Evolutionary conservation across 2,888 invertebrate species (phyloP).

Genomic region (Pyrocoelia pectoralis): DNA sequence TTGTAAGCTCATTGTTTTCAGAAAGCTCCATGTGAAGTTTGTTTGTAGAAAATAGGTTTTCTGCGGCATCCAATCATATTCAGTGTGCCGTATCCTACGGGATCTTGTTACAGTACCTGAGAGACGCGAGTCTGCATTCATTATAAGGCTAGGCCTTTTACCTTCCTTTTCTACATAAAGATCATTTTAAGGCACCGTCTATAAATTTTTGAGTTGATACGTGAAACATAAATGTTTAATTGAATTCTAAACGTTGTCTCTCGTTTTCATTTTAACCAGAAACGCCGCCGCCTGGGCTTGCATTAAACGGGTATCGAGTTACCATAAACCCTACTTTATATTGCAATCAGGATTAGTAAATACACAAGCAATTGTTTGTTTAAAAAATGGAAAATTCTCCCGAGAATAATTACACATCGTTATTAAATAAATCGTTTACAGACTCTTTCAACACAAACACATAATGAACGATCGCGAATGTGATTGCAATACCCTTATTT

Average conservation of each 20-base stretch:
- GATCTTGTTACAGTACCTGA: constrained; percentile 35
- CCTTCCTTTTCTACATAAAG: constrained; percentile 32
- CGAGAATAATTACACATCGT: neutral
- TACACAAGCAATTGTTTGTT: neutral
- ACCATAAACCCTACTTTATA: neutral
- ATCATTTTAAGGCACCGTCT: constrained; percentile 33
- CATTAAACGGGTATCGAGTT: constrained; percentile 13
- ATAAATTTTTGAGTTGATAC: constrained; percentile 34
- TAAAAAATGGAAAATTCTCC: neutral
- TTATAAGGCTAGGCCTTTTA: constrained; percentile 26
- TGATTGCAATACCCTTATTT: constrained; percentile 8
- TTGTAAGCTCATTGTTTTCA: constrained; percentile 15
- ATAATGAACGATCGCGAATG: constrained; percentile 1
- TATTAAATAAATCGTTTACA: constrained; percentile 7
- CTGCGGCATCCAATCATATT: constrained; percentile 33
- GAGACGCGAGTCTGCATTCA: constrained; percentile 36
- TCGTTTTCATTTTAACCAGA: constrained; percentile 20
- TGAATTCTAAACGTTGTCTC: constrained; percentile 26
- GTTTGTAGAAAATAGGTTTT: constrained; percentile 24
- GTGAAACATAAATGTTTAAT: constrained; percentile 35
- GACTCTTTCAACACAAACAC: constrained; percentile 6
- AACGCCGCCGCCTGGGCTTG: constrained; percentile 20
- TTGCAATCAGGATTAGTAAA: neutral
- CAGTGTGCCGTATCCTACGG: constrained; percentile 32
- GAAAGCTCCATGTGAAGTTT: constrained; percentile 17